These are phyloP conservation scores for Anolis carolinensis DNA, from an alignment of 2,113 vertebrate species.

Conservation along the genomic window DNA sequence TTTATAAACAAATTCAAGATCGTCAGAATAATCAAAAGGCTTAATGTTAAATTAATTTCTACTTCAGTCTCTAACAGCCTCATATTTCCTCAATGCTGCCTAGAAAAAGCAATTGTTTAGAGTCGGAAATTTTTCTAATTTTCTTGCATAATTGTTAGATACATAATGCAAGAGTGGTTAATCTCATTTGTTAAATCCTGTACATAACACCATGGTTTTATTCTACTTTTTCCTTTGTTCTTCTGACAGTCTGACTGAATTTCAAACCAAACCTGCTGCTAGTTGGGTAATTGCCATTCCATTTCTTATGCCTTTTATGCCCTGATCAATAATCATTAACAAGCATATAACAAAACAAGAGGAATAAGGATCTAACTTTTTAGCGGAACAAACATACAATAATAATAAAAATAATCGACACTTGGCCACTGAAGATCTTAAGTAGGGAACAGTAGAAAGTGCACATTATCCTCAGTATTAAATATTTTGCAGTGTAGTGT, in stretches of 20 bases:
- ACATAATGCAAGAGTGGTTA: constrained; percentile 23
- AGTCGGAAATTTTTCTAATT: constrained; percentile 20
- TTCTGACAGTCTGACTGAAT: background rate
- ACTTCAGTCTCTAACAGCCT: background rate
- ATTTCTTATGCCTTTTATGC: constrained; percentile 15
- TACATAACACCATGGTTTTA: constrained; percentile 18
- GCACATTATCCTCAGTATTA: background rate
- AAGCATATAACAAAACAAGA: constrained; percentile 17
- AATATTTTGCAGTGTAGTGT: too few relatives aligned
- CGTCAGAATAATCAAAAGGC: background rate
- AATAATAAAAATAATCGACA: constrained; percentile 1
- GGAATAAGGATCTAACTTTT: constrained; percentile 40
- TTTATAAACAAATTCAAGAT: background rate
- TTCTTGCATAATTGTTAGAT: background rate
- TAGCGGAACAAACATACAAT: constrained; percentile 35
- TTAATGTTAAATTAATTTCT: background rate
- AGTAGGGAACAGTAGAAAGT: background rate
- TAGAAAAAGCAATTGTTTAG: background rate
- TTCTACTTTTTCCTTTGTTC: background rate
- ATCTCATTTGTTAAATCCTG: constrained; percentile 29
- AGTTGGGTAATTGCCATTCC: constrained; percentile 41
- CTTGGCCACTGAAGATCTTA: background rate
- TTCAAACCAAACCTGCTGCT: constrained; percentile 29
- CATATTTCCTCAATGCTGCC: background rate
- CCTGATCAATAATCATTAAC: constrained; percentile 32